These are phyloP conservation scores for Illadopsis cleaveri DNA, from an alignment of 2,113 vertebrate species.

Conservation along the genomic window DNA sequence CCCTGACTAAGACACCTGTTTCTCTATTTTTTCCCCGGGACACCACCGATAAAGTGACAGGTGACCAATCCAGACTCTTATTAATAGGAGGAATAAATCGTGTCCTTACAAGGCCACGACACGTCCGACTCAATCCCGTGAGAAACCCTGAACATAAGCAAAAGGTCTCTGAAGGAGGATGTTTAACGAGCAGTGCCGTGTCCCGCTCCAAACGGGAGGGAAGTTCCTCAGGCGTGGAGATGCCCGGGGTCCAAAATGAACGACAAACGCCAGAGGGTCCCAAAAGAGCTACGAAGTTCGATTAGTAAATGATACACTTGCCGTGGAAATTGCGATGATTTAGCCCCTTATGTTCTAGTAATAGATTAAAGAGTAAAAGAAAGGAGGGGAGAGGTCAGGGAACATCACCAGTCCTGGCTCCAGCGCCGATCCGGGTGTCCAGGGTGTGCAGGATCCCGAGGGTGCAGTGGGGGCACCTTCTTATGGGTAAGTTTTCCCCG, in stretches of 20 bases:
- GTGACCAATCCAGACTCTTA: neutral
- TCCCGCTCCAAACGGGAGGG: neutral
- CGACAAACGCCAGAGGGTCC: neutral
- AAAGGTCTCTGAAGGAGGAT: neutral
- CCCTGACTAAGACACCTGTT: neutral
- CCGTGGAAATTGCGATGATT: neutral
- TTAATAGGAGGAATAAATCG: neutral
- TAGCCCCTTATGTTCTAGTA: neutral
- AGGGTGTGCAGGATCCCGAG: neutral
- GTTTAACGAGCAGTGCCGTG: neutral
- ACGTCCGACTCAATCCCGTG: rapidly evolving
- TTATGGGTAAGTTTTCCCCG: neutral
- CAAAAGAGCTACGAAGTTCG: neutral
- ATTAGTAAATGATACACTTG: neutral
- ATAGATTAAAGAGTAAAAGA: neutral
- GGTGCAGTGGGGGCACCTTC: neutral
- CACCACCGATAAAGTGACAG: rapidly evolving
- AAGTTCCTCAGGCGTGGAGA: neutral
- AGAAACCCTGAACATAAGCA: neutral
- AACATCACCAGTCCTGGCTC: neutral
- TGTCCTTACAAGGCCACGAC: neutral
- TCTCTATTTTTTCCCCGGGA: neutral
- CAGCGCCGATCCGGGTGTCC: neutral
- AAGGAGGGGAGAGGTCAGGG: neutral
- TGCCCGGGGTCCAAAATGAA: neutral